phyloP scores from a whole-genome alignment of 2,888 invertebrate species.

The Bembecia ichneumoniformis region DNA sequence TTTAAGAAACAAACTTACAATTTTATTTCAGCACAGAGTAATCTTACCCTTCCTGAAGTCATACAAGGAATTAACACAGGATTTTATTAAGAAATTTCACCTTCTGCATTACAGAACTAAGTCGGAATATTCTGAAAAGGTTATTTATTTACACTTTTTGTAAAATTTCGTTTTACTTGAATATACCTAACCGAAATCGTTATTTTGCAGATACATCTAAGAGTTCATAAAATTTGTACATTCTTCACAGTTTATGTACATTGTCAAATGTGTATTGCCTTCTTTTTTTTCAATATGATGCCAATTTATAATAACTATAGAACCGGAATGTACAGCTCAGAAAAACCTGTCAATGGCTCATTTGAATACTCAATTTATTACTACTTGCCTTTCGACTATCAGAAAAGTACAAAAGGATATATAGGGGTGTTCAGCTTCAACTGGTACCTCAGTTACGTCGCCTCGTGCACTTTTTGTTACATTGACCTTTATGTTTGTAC shows the following conservation, averaged over 20 bases:
- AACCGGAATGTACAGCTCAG: constrained; percentile 7
- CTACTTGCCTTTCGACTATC: constrained; percentile 11
- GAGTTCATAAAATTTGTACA: constrained; percentile 15
- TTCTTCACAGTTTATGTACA: constrained; percentile 11
- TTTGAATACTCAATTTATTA: constrained; percentile 14
- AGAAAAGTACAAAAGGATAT: constrained; percentile 8
- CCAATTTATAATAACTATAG: constrained; percentile 15
- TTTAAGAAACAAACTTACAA: no score
- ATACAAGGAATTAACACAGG: background rate
- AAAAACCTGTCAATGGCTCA: constrained; percentile 6
- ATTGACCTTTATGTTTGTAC: background rate
- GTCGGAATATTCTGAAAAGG: constrained; percentile 11
- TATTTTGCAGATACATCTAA: constrained; percentile 12
- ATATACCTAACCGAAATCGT: background rate
- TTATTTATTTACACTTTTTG: constrained; percentile 3
- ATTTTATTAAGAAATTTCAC: constrained; percentile 1
- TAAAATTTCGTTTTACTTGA: no score
- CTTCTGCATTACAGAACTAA: constrained; percentile 9
- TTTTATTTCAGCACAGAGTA: constrained; percentile 3
- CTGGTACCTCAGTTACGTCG: constrained; percentile 10
- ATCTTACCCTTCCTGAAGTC: constrained; percentile 6
- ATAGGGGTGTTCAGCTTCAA: constrained; percentile 8
- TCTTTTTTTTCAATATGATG: constrained; percentile 13
- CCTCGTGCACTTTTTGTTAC: background rate
- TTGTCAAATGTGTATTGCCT: constrained; percentile 7